Base-by-base conservation (phyloP, 1,140 invertebrate genomes). In the Coptotermes formosanus region DNA sequence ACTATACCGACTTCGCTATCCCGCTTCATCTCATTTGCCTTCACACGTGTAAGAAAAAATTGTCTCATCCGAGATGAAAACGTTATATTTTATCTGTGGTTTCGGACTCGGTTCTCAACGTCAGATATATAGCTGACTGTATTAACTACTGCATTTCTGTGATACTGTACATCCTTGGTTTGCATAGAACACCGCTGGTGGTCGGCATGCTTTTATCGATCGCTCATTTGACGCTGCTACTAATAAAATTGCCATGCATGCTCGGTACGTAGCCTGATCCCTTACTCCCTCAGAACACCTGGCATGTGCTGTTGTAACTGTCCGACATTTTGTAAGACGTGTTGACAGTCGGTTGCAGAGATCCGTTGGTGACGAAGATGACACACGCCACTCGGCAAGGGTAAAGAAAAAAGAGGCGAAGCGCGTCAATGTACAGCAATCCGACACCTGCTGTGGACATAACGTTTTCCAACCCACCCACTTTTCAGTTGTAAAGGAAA, bases 181-280 rank as follows among this genome's bases (percentile, higher is more conserved):
- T 0, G 25, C 4, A 75, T 75, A 25, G n/a, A 75, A 7, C 64
- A 75, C 64, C 25, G n/a, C 64, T 75, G 64, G 64, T 75, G 25
- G 64, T 75, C 64, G 64, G 25, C 64, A 30, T 30, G 64, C 30
- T 30, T 75, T 30, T 75, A 75, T 75, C 14, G 64, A 75, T 75
- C 64, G 7, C 64, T 75, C 64, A 30, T 75, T 3, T 30, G 64
- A 75, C n/a, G 64, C n/a, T 8, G 64, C n/a, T 0, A 30, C 64
- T 75, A 75, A 75, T 75, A 75, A 75, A 75, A 75, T 75, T 75
- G 64, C n/a, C 64, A 75, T 75, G 64, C n/a, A 75, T 75, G n/a
- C 16, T 75, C 1, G 8, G 64, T 9, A 30, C 64, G n/a, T 55
- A 21, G 14, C 52, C 52, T 19, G 3, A 55, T 21, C 12, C 4